Conservation (phyloP, 2,113 vertebrate species). For the Myotis lucifugus region DNA sequence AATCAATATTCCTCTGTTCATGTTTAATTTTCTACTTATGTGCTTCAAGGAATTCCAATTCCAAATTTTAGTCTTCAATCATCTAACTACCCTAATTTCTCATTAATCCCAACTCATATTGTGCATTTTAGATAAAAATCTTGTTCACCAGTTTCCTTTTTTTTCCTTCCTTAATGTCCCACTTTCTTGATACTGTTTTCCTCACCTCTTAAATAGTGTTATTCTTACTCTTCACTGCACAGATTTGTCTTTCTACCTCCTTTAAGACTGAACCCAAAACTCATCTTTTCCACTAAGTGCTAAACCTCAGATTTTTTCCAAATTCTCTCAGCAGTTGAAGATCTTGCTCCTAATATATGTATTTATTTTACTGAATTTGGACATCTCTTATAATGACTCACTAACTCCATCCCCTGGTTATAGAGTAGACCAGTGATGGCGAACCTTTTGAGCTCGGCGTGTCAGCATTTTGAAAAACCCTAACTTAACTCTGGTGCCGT, state of each 20-base stretch:
- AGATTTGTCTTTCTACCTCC: slow-evolving; percentile 29
- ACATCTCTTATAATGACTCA: slow-evolving; percentile 51
- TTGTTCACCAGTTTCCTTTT: background rate
- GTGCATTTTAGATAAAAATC: slow-evolving; percentile 18
- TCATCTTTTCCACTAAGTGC: slow-evolving; percentile 62
- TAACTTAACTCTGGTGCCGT: too few species aligned
- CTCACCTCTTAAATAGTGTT: background rate
- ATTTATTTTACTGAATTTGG: slow-evolving; percentile 61
- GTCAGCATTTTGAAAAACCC: too few species aligned
- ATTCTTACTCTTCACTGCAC: background rate
- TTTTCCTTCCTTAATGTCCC: slow-evolving; percentile 28
- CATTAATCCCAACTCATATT: slow-evolving; percentile 3
- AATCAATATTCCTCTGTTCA: background rate
- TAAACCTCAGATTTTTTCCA: slow-evolving; percentile 56
- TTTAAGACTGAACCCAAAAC: slow-evolving; percentile 52
- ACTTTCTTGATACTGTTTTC: background rate
- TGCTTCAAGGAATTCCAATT: slow-evolving; percentile 29
- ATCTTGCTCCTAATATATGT: slow-evolving; percentile 33
- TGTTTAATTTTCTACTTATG: slow-evolving; percentile 19
- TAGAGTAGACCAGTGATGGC: background rate
- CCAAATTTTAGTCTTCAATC: slow-evolving; percentile 24
- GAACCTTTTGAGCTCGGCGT: too few species aligned
- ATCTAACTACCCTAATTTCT: background rate
- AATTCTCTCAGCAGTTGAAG: slow-evolving; percentile 48
- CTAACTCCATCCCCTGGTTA: slow-evolving; percentile 23